Percentiles rank a stretch among this genome's conserved stretches.
phyloP scores from a whole-genome alignment of 2,797 vertebrate genomes.

The Poliocrania exsul region DNA sequence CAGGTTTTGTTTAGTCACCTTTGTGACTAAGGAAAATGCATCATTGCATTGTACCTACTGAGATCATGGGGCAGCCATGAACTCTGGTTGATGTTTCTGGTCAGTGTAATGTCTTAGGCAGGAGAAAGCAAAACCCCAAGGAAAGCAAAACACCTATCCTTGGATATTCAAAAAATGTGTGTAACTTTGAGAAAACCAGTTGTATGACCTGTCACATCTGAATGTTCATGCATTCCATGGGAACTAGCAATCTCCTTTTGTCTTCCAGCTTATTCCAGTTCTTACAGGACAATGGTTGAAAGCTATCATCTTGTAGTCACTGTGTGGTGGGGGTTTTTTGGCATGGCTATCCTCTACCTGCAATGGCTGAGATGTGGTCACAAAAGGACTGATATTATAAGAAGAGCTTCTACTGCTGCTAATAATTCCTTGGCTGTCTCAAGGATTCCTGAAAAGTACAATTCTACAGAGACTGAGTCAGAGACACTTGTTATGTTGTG shows the following conservation, averaged over 20 bases:
- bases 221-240: not conserved
- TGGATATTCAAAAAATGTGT: not conserved
- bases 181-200: not conserved
- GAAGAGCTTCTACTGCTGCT: not conserved
- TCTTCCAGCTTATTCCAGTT: not conserved
- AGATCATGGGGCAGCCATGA: not conserved
- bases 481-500: not conserved
- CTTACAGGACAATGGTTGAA: not conserved
- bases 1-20: not conserved
- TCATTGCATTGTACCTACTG: not conserved
- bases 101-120: not conserved
- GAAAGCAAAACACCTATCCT: not conserved
- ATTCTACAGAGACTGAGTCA: not conserved
- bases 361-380: not conserved
- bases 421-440: not conserved
- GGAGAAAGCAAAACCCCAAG: not conserved
- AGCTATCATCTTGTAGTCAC: not conserved
- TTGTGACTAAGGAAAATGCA: not conserved
- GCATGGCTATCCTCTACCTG: not conserved
- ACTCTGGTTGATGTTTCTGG: not conserved
- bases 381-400: not conserved
- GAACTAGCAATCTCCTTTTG: not conserved
- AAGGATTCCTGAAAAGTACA: not conserved
- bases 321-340: not conserved
- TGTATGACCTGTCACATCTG: not conserved